Evolutionary conservation across 2,113 vertebrate species (phyloP), one percentile per base, ranked within the genome.

Genomic region (Rhea pennata): DNA sequence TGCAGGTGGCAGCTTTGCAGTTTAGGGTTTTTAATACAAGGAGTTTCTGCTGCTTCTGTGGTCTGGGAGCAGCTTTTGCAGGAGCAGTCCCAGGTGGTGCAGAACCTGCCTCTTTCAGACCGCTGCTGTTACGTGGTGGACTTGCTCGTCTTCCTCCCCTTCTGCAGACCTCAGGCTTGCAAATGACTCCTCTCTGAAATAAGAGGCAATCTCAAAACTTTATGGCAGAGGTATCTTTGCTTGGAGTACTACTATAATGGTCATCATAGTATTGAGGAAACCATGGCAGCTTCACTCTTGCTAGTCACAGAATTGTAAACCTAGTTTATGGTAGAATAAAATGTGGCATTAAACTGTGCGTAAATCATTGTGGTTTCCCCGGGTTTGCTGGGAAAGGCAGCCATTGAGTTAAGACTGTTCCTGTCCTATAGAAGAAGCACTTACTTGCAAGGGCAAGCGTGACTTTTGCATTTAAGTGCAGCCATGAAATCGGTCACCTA

Each of bases 241-340:
- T 90, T 61, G 54, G 44, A 31, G 23, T 80, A 54, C 33, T 66
- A 5, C 24, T 90, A 1, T 58, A 77, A 74, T 24, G 70, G 54
- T 88, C 39, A 42, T 65, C 1, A 10, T 78, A 92, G 59, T 40
- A 66, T 56, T 74, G 83, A 73, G 71, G 65, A 79, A 93, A 79
- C 27, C 0, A 1, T 81, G 39, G n/a, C 33, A 87, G 50, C 66
- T 94, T 91, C 74, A 39, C 61, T 78, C 54, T 72, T 88, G 21
- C 44, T 78, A 92, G 83, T 69, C 70, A 33, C 40, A 10, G 46
- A 77, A 78, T 61, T 88, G 64, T 90, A 85, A 95, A 87, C 13
- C 12, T 84, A 56, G 40, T 87, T 93, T 95, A 96, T 31, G 85
- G 80, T 33, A 58, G 46, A 59, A 66, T 89, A 94, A 90, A 84